Percentiles rank a stretch among this genome's conserved stretches.
Evolutionary conservation across 2,888 invertebrate genomes (phyloP).

Genomic region (Lasioglossum morio): DNA sequence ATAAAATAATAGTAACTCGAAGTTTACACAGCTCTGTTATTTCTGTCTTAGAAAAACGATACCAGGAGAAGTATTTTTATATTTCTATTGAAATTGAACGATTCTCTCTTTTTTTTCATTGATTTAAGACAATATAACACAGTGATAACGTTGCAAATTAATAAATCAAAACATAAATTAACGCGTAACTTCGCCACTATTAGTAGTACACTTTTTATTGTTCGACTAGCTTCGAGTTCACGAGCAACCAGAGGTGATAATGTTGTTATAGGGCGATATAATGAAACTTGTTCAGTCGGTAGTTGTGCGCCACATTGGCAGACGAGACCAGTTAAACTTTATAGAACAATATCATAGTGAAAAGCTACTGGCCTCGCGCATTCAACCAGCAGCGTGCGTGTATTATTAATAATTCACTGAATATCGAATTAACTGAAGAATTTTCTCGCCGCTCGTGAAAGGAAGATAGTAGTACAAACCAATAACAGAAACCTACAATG

Average conservation of each 20-base stretch:
- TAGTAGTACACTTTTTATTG: background rate
- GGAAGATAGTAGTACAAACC: background rate
- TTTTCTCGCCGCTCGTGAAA: background rate
- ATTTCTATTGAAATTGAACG: background rate
- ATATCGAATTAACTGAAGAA: background rate
- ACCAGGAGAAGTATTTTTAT: background rate
- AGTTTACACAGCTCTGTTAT: background rate
- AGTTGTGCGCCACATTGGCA: background rate
- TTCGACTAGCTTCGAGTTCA: background rate
- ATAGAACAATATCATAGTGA: background rate
- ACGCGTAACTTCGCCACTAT: background rate
- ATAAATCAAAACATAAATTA: background rate
- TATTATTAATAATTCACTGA: background rate
- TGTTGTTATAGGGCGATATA: background rate
- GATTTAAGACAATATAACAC: background rate
- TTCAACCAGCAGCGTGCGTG: background rate
- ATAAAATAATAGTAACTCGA: background rate
- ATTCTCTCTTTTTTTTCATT: background rate
- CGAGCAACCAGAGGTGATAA: background rate
- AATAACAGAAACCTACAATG: background rate
- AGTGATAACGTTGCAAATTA: background rate
- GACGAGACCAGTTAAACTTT: background rate
- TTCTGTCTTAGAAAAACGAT: background rate
- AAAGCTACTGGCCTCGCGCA: background rate
- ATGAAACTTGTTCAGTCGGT: background rate